These are phyloP conservation scores for Archilochus colubris DNA, from an alignment of 2,113 vertebrate genomes.

Conservation along the genomic window DNA sequence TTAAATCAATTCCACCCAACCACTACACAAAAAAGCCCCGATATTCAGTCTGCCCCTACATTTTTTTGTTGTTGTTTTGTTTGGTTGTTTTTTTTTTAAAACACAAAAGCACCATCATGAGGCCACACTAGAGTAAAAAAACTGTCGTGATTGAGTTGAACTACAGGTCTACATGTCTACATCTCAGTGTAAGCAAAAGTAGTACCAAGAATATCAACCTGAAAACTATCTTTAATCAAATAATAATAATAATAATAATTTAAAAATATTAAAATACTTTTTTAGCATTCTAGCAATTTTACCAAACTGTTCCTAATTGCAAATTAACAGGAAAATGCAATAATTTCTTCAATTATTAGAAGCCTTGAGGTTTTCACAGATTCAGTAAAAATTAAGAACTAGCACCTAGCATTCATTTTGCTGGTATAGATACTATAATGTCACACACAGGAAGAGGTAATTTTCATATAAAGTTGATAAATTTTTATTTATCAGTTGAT, in stretches of 20 bases:
- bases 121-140: not conserved
- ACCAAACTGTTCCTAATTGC: not conserved
- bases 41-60: not conserved
- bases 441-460: not conserved
- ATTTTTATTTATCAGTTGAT: not conserved
- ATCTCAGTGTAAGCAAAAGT: not conserved
- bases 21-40: not conserved
- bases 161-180: not conserved
- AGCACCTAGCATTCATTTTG: not conserved
- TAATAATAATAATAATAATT: not conserved
- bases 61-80: not conserved
- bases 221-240: not conserved
- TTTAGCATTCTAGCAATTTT: not conserved
- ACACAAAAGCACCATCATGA: not conserved
- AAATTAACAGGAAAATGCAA: not conserved
- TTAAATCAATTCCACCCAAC: not conserved
- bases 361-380: not conserved
- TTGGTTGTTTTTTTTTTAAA: too few species aligned
- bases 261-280: too few species aligned
- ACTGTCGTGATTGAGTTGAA: too few species aligned
- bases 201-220: not conserved
- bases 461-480: not conserved
- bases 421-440: not conserved
- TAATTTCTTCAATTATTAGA: not conserved
- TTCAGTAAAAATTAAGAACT: not conserved